Evolutionary conservation across 2,113 vertebrate species (phyloP).

Genomic region (Casuarius casuarius): DNA sequence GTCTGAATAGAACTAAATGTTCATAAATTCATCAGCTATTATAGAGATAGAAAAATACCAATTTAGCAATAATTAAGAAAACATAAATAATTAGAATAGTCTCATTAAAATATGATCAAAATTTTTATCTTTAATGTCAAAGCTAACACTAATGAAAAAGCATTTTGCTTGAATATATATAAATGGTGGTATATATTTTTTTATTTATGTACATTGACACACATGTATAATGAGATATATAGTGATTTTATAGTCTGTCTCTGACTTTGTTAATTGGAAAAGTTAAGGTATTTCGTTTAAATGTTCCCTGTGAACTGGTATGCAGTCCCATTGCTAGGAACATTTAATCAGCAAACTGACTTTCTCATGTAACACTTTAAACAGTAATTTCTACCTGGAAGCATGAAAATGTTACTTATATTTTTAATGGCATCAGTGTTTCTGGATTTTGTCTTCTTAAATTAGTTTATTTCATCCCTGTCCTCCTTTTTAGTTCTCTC

Average conservation of each 20-base stretch:
- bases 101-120: not conserved
- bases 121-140: not conserved
- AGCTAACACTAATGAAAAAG: not conserved
- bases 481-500: not conserved
- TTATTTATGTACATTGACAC: not conserved
- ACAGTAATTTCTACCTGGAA: not conserved
- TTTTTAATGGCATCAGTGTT: not conserved
- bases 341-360: not conserved
- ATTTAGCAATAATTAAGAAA: not conserved
- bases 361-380: not conserved
- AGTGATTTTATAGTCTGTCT: not conserved
- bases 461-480: not conserved
- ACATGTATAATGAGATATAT: not conserved
- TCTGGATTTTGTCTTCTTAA: not conserved
- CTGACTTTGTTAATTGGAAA: not conserved
- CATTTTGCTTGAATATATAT: not conserved
- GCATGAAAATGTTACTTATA: not conserved
- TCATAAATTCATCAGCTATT: not conserved
- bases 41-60: not conserved
- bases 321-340: not conserved
- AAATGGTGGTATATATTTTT: not conserved
- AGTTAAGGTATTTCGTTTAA: not conserved
- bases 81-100: not conserved
- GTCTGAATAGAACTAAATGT: not conserved
- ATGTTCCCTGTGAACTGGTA: not conserved